Conservation (phyloP, 2,888 invertebrate genomes). For the Glaucopsyche alexis region DNA sequence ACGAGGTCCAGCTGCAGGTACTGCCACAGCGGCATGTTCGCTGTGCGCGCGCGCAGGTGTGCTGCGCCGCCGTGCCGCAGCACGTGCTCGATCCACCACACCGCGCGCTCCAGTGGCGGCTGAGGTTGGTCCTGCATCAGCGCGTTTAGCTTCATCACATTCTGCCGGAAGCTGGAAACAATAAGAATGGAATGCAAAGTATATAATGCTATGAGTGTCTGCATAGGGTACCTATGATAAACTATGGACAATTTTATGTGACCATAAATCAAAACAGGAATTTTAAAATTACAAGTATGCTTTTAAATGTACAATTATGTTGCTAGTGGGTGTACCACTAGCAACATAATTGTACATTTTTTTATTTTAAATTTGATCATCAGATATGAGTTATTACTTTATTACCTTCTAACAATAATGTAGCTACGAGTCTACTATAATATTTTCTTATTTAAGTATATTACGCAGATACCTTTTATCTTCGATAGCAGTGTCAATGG, state of each 20-base stretch:
- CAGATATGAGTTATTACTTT: no score
- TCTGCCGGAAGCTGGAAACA: constrained; percentile 26
- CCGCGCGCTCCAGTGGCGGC: constrained; percentile 44
- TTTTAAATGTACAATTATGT: no score
- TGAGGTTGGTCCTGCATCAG: constrained; percentile 33
- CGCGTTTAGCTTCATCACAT: constrained; percentile 13
- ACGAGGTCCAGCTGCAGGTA: constrained; percentile 40
- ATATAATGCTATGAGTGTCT: background rate
- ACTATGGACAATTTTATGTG: background rate
- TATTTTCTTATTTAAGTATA: no score
- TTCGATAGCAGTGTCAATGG: background rate
- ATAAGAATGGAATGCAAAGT: background rate
- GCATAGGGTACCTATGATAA: no score
- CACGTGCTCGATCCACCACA: constrained; percentile 59
- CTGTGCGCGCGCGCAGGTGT: constrained; percentile 46
- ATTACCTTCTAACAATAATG: no score
- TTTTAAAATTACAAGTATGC: no score
- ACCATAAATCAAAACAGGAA: background rate
- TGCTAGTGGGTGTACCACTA: no score
- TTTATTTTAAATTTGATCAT: no score
- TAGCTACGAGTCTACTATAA: no score
- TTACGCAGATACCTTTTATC: constrained; percentile 28
- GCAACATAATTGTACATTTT: no score
- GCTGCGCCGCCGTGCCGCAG: constrained; percentile 51
- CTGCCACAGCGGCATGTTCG: constrained; percentile 38